Percentiles rank a stretch among this genome's conserved stretches.
Evolutionary conservation across 1,140 invertebrate genomes (phyloP).

Genomic region (Hypsibius dujardini): DNA sequence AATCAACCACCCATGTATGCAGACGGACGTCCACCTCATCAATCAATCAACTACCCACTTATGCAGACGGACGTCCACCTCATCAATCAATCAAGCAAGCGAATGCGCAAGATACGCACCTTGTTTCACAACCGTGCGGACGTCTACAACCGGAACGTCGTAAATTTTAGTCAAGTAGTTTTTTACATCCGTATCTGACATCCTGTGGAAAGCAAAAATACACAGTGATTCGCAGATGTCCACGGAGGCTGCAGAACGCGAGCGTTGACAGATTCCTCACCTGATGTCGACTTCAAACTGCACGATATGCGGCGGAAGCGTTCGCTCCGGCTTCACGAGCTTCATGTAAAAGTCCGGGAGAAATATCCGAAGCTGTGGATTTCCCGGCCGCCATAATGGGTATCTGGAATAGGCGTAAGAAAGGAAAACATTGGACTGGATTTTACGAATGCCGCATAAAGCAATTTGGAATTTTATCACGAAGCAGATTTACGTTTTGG

Average conservation of each 20-base stretch:
- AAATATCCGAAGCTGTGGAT: slow-evolving; percentile 70
- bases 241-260: no score
- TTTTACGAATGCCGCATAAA: no score
- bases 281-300: slow-evolving; percentile 61
- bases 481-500: no score
- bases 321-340: slow-evolving; percentile 45
- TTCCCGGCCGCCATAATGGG: slow-evolving; percentile 66
- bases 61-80: no score
- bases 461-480: no score
- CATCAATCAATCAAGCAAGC: no score
- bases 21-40: no score
- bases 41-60: no score
- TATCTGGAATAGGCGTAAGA: no score
- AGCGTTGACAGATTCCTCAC: slow-evolving; percentile 29
- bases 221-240: no score
- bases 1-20: no score
- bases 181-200: slow-evolving; percentile 65
- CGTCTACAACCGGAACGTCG: slow-evolving; percentile 51
- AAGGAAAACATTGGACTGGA: no score
- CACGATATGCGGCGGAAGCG: slow-evolving; percentile 52
- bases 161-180: slow-evolving; percentile 92
- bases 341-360: slow-evolving; percentile 90
- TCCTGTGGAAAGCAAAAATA: slow-evolving; percentile 41
- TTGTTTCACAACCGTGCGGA: slow-evolving; percentile 44
- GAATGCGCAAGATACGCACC: slow-evolving; percentile 37